These are phyloP conservation scores for Apistogramma diplotaenia DNA, from an alignment of 2,113 vertebrate species.

Conservation along the genomic window DNA sequence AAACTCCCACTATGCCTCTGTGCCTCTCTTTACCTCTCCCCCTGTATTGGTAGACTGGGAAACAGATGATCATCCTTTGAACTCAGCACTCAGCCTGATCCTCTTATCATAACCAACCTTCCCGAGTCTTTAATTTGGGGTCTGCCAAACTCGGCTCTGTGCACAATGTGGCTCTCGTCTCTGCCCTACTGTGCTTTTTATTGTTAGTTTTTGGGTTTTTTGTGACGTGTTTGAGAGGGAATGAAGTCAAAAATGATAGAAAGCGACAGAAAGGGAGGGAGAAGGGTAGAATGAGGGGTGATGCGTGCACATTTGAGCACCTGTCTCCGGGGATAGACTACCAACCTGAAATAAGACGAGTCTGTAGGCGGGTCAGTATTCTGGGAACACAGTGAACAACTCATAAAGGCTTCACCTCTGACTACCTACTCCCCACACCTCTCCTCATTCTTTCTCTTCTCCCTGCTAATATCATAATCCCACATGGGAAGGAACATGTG, in stretches of 20 bases:
- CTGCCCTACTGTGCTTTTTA: constrained; percentile 14
- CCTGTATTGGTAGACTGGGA: constrained; percentile 51
- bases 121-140: constrained; percentile 63
- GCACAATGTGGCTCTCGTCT: constrained; percentile 53
- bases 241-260: constrained; percentile 21
- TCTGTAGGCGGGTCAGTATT: constrained; percentile 63
- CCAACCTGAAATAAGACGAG: constrained; percentile 64
- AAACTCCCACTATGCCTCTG: constrained; percentile 31
- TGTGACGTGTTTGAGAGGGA: not conserved
- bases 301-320: constrained; percentile 62
- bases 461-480: constrained; percentile 32
- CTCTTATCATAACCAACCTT: constrained; percentile 75
- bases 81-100: constrained; percentile 75
- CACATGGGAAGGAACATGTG: constrained; percentile 29
- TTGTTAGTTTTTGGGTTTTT: not conserved
- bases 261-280: not conserved
- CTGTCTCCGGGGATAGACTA: constrained; percentile 61
- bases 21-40: constrained; percentile 3
- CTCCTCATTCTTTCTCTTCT: constrained; percentile 5
- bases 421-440: constrained; percentile 30
- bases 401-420: constrained; percentile 53
- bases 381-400: constrained; percentile 48
- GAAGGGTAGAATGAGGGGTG: constrained; percentile 5
- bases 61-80: constrained; percentile 71
- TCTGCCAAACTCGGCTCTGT: constrained; percentile 59